Percentiles rank a stretch among this genome's conserved stretches.
Evolutionary conservation across 2,797 vertebrate species (phyloP).

Genomic region (Scarus forsteni): DNA sequence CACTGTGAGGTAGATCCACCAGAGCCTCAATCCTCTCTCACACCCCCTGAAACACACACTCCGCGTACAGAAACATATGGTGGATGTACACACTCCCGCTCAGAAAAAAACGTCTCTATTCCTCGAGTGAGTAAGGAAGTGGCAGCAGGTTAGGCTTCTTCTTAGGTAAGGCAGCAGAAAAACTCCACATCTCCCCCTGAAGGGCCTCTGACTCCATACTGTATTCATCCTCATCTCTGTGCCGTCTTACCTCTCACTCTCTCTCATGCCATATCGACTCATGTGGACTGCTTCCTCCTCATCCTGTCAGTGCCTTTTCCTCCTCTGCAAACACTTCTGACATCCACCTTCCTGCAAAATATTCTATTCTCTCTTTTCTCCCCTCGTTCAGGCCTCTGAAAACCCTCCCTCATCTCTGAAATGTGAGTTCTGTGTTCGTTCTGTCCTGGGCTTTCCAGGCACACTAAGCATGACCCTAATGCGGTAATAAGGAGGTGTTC

Average conservation of each 20-base stretch:
- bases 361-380: conserved; percentile 37
- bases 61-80: conserved; percentile 13
- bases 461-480: conserved; percentile 39
- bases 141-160: conserved; percentile 38
- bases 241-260: conserved; percentile 16
- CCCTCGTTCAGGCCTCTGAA: background rate
- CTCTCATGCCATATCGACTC: conserved; percentile 30
- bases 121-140: conserved; percentile 15
- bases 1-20: conserved; percentile 27
- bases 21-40: conserved; percentile 1
- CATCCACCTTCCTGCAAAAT: conserved; percentile 30
- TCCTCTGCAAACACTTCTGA: conserved; percentile 29
- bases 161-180: conserved; percentile 6
- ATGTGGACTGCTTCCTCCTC: conserved; percentile 29
- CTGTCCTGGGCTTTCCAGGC: conserved; percentile 23
- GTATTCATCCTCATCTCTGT: conserved; percentile 19
- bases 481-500: conserved; percentile 28
- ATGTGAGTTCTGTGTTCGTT: conserved; percentile 3
- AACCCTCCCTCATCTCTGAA: background rate
- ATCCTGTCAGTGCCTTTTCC: conserved; percentile 34
- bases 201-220: background rate
- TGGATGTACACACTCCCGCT: conserved; percentile 2
- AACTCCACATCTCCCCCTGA: conserved; percentile 5
- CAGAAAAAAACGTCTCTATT: conserved; percentile 17
- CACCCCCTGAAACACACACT: background rate